Base-by-base conservation (phyloP, 2,797 vertebrate species). In the Mico argentatus region DNA sequence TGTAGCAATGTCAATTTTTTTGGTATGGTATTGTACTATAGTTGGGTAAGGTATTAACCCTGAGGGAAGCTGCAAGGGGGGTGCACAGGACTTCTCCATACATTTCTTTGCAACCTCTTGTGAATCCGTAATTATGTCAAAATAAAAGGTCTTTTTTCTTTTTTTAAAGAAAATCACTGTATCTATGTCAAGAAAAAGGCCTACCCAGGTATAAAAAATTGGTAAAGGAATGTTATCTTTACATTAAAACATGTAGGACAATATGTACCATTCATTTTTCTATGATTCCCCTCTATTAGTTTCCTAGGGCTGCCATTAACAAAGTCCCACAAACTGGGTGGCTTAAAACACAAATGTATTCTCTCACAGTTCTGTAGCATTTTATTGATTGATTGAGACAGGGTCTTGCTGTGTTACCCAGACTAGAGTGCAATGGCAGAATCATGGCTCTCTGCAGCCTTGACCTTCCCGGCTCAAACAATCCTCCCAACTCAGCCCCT, bases 41-140 rank as follows among this genome's bases (percentile, higher is more conserved):
- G 33, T 24, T 81, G 52, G 24, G 2, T 12, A 73, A 19, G 50
- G 61, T 81, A 30, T 52, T 80, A 90, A 90, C 46, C 67, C 8
- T 44, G 39, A 39, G 77, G 30, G 30, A 73, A 48, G 50, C 48
- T 46, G 4, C 26, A 77, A 52, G 26, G 33, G 52, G 44, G 27
- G 27, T 44, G n/a, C 13, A 77, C 26, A 48, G 57, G 20, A 64
- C 27, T 26, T 85, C 67, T 33, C 33, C 48, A 26, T 48, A 59
- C 24, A 27, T 75, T 91, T 83, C 90, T 91, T 82, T 48, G 33
- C 26, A 72, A 75, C 5, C 17, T 80, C n/a, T 57, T 27, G 9
- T 89, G 41, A 61, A 77, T 87, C 85, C 30, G 22, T 9, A 86
- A 86, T 39, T 88, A 92, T 61, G 61, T 92, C n/a, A 92, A 92